These are phyloP conservation scores for Uloborus plumipes DNA, from an alignment of 2,888 invertebrate species.

Conservation along the genomic window DNA sequence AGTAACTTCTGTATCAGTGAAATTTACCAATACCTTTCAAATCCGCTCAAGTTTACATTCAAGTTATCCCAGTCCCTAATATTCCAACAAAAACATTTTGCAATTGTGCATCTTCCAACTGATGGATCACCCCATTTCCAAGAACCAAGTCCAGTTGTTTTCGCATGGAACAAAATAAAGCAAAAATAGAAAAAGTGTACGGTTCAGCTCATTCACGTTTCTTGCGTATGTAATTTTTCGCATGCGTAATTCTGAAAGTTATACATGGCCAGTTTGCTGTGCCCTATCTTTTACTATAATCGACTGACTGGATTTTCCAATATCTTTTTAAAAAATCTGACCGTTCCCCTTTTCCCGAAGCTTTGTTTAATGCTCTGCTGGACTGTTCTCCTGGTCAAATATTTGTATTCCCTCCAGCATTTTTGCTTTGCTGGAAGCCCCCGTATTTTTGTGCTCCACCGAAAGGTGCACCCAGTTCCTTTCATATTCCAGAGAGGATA, in stretches of 20 bases:
- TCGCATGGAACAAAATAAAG: no score
- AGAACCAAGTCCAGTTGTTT: no score
- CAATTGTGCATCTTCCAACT: no score
- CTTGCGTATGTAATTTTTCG: conserved; percentile 12
- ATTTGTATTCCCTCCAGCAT: conserved; percentile 23
- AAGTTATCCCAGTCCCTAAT: no score
- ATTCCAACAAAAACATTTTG: no score
- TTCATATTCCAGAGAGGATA: conserved; percentile 25
- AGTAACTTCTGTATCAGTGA: no score
- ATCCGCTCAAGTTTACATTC: no score
- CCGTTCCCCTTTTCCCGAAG: conserved; percentile 12
- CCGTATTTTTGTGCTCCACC: not conserved
- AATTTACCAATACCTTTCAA: no score
- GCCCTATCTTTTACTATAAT: not conserved
- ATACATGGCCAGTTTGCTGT: no score
- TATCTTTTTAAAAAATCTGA: conserved; percentile 8
- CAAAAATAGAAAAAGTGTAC: no score
- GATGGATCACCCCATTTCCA: no score
- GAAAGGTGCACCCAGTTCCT: conserved; percentile 24
- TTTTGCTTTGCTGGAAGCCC: not conserved
- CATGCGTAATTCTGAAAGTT: conserved; percentile 10
- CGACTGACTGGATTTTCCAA: conserved; percentile 22
- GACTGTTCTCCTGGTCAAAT: conserved; percentile 19
- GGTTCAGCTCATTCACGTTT: no score
- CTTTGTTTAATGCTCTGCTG: conserved; percentile 31